Evolutionary conservation across 2,113 vertebrate genomes (phyloP), one percentile per base, ranked within the genome.

Genomic region (Pseudonaja textilis): DNA sequence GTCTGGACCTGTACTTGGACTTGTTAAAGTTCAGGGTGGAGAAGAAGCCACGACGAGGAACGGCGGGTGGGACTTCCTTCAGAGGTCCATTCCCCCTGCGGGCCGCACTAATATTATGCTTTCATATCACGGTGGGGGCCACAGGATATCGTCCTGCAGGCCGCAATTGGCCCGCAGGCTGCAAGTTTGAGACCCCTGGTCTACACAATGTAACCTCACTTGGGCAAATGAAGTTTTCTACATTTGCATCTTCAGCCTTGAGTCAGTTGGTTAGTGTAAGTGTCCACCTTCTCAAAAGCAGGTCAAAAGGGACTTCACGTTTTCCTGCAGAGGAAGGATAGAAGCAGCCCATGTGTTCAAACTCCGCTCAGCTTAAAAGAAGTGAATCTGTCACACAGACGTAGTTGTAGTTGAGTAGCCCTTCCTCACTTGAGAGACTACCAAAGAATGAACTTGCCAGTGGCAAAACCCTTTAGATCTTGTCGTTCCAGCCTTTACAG

Each of bases 311-410:
- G 88, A 81, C 54, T 16, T 96, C 34, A 52, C 25, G 57, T 56
- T 92, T 94, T 91, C 87, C 89, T 61, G 93, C 89, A 93, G 93
- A 93, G 95, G 90, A 74, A 16, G 22, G 52, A 94, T 88, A 12
- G 45, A 34, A 42, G 11, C 85, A 89, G 88, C 69, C 45, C 42
- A 92, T 14, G 91, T 74, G 94, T 89, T 64, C 91, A 50, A 3
- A 20, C 64, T 95, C 64, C 88, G 93, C 88, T 57, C 91, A 59
- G 52, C 85, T 85, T 56, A 94, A 54, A 91, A 93, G 85, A 81
- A 74, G 1, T 1, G 55, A 57, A 8, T 94, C 89, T 96, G 93
- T 93, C 64, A 91, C 50, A 22, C 93, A 97, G 94, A 96, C 96
- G 94, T 96, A 88, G 92, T 93, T 59, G 81, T 81, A 45, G 8